Percentiles rank a stretch among this genome's conserved stretches.
phyloP scores from a whole-genome alignment of 2,797 vertebrate genomes.

The Poliocrania exsul region DNA sequence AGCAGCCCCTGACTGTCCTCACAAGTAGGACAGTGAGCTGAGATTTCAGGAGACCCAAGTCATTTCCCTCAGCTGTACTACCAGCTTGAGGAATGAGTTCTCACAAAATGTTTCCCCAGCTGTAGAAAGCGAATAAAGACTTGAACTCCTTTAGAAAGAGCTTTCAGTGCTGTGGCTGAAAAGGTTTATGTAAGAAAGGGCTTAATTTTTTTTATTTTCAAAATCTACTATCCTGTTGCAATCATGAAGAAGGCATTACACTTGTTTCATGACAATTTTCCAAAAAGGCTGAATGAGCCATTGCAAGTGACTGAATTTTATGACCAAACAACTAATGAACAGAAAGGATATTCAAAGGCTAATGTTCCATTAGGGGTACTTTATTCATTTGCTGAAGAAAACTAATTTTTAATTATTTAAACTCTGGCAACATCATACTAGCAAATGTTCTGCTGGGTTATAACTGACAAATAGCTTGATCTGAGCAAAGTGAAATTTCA shows the following conservation, averaged over 20 bases:
- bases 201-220: background rate
- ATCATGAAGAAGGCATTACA: background rate
- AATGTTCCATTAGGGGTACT: slow-evolving; percentile 3
- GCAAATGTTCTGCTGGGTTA: background rate
- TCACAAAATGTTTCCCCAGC: background rate
- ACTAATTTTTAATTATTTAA: slow-evolving; percentile 51
- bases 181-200: background rate
- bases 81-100: background rate
- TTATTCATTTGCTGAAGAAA: slow-evolving; percentile 7
- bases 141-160: background rate
- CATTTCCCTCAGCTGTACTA: background rate
- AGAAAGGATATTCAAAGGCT: background rate
- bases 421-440: background rate
- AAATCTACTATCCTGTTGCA: background rate
- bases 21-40: background rate
- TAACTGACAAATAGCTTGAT: background rate
- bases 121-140: background rate
- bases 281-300: background rate
- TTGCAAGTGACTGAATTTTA: background rate
- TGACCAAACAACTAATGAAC: background rate
- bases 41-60: background rate
- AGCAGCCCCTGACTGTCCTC: background rate
- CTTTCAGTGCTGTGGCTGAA: background rate
- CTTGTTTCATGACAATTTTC: background rate
- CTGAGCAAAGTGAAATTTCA: background rate